Base-by-base conservation (phyloP, 2,113 vertebrate species). In the Glaucidium brasilianum region DNA sequence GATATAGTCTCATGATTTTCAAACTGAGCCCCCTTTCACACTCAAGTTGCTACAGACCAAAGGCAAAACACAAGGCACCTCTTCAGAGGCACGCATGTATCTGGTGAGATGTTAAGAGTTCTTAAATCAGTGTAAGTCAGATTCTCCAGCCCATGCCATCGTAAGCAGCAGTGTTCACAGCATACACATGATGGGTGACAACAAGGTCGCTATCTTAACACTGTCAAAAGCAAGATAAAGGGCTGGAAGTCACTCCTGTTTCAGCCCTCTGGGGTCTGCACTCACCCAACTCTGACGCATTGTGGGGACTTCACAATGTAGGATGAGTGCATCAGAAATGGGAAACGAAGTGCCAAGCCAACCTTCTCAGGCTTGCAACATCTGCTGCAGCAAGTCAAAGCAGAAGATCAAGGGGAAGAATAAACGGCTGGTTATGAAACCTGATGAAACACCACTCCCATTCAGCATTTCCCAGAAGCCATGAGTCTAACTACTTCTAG, bases 401-500 rank as follows among this genome's bases (percentile, higher is more conserved):
- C 64, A 81, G 83, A 95, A 91, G 79, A 92, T 75, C 43, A 90
- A 92, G 27, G 12, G n/a, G 60, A 91, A 93, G 87, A 85, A 96
- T 77, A 93, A 88, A 88, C 0, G 1, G 83, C 66, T 78, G 62
- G 35, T 45, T 73, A 96, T 25, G 69, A 97, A 97, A 82, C 18
- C 21, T 58, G 80, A 78, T 53, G 60, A 91, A 91, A 91, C 5
- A 3, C 43, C 77, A 85, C 41, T 62, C 66, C 29, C 53, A 72
- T 41, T 91, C 89, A 92, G 77, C 66, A 76, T 66, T 97, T 97
- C 92, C 92, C 92, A 94, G 94, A 90, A 97, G 87, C 67, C 58
- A 14, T 6, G 74, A 95, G 84, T 55, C 69, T 91, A 62, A 94
- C 66, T 80, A 77, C 74, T 92, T 95, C 83, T 90, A 94, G 74